Percentiles rank a stretch among this genome's conserved stretches.
These are phyloP conservation scores for Nothoprocta pentlandii DNA, from an alignment of 2,113 vertebrate species.

Conservation along the genomic window DNA sequence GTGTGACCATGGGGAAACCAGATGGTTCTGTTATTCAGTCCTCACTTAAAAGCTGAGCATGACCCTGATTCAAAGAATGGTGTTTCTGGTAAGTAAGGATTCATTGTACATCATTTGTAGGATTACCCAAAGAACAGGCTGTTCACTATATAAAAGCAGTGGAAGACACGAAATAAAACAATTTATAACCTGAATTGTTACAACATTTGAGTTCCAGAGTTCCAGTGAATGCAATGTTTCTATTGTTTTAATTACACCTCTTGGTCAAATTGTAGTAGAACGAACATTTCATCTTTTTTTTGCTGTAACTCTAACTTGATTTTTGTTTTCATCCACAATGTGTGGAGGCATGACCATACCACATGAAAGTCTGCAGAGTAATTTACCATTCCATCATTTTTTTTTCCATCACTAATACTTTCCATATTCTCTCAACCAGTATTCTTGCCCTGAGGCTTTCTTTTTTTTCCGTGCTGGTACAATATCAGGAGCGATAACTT, in stretches of 20 bases:
- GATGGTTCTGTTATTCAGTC: slow-evolving; percentile 33
- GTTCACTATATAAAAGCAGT: slow-evolving; percentile 1
- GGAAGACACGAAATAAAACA: not conserved
- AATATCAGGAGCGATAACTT: not conserved
- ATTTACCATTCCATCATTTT: slow-evolving; percentile 15
- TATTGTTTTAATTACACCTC: slow-evolving; percentile 24
- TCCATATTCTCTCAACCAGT: not conserved
- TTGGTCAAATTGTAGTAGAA: slow-evolving; percentile 14
- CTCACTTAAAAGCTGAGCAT: not conserved
- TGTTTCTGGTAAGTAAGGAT: slow-evolving; percentile 27
- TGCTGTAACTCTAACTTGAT: slow-evolving; percentile 4
- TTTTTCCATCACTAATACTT: slow-evolving; percentile 29
- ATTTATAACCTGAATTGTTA: not conserved
- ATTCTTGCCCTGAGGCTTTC: not conserved
- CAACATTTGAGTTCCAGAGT: not conserved
- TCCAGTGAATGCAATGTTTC: not conserved
- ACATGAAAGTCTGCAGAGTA: slow-evolving; percentile 30
- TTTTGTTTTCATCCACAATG: slow-evolving; percentile 28
- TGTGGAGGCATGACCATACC: not conserved
- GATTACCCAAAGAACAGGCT: not conserved
- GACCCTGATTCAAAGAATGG: slow-evolving; percentile 5
- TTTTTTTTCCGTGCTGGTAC: not conserved
- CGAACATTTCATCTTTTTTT: not conserved
- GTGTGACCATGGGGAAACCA: slow-evolving; percentile 35
- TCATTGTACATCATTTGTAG: not conserved